Evolutionary conservation across 2,888 invertebrate species (phyloP), one percentile per base, ranked within the genome.

Genomic region (Crematogaster levior): DNA sequence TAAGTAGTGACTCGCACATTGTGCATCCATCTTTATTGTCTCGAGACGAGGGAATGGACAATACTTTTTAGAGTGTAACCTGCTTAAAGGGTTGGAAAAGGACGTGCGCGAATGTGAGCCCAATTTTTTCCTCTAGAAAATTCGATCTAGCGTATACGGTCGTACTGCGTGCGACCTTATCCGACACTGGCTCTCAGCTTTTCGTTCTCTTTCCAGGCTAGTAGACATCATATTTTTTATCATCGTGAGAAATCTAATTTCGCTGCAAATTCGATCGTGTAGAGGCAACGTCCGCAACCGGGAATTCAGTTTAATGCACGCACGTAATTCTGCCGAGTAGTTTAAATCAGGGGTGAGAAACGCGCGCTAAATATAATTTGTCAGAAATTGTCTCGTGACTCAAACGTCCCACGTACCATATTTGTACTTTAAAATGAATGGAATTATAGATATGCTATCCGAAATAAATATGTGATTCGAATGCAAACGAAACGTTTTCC

Each of bases 21-120:
- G 24, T 3, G 51, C 53, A 66, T 53, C 21, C 43, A 56, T 68
- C 43, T 30, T 46, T 30, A 66, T 58, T 60, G 27, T 18, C 1
- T 40, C 9, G 34, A 27, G 18, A 68, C 68, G 65, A 21, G 24
- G 3, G 12, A 66, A 48, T 15, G 53, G 82, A 63, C 80, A 82
- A 85, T 77, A 79, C 79, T 87, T 89, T 84, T 74, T 66, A 66
- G 48, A 56, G 79, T 73, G 43, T 58, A 58, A 58, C 56, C 40
- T 86, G 89, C 82, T 84, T 84, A 87, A 89, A 82, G 77, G 85
- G 61, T 24, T 80, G 87, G 86, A 89, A 90, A 90, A 90, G 40
- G 80, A 68, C 68, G 70, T 46, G 21, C 80, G 79, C 66, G 83
- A 81, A 84, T 72, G 83, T 66, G 85, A 88, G 85, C 66, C 73